These are phyloP conservation scores for Medauroidea extradentata DNA, from an alignment of 1,140 invertebrate genomes.

Conservation along the genomic window DNA sequence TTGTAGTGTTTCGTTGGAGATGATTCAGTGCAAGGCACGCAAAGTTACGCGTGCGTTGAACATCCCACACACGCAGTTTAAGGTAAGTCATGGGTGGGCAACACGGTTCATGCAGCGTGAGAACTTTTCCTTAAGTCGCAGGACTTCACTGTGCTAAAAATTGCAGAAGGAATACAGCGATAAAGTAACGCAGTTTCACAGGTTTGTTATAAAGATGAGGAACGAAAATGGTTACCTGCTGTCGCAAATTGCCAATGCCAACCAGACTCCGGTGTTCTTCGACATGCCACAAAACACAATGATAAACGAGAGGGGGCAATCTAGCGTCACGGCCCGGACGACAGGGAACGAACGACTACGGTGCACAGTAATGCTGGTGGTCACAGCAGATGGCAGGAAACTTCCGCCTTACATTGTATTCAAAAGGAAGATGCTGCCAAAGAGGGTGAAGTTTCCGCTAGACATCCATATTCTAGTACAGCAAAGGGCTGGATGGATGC, in stretches of 20 bases:
- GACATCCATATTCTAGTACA: too few species aligned
- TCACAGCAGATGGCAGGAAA: slow-evolving; percentile 14
- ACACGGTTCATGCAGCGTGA: slow-evolving; percentile 4
- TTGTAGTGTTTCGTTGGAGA: too few species aligned
- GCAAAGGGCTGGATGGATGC: too few species aligned
- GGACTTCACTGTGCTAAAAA: slow-evolving; percentile 3
- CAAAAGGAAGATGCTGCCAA: too few species aligned
- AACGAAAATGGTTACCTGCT: slow-evolving; percentile 10
- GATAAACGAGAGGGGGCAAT: too few species aligned
- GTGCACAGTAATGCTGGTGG: slow-evolving; percentile 14
- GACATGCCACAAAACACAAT: too few species aligned
- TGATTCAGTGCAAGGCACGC: not conserved
- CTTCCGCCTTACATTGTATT: slow-evolving; percentile 15
- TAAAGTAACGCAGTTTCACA: slow-evolving; percentile 11
- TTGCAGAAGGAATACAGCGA: slow-evolving; percentile 8
- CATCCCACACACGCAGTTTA: slow-evolving; percentile 1
- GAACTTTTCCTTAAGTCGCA: not conserved
- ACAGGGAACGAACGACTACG: too few species aligned
- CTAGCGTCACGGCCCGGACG: too few species aligned
- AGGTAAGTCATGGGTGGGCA: slow-evolving; percentile 6
- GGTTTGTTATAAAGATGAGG: slow-evolving; percentile 4
- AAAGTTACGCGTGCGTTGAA: not conserved
- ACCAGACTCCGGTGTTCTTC: slow-evolving; percentile 18
- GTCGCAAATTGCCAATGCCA: slow-evolving; percentile 17
- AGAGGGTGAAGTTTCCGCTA: too few species aligned